Evolutionary conservation across 2,113 vertebrate species (phyloP).

Genomic region (Cinclus mexicanus): DNA sequence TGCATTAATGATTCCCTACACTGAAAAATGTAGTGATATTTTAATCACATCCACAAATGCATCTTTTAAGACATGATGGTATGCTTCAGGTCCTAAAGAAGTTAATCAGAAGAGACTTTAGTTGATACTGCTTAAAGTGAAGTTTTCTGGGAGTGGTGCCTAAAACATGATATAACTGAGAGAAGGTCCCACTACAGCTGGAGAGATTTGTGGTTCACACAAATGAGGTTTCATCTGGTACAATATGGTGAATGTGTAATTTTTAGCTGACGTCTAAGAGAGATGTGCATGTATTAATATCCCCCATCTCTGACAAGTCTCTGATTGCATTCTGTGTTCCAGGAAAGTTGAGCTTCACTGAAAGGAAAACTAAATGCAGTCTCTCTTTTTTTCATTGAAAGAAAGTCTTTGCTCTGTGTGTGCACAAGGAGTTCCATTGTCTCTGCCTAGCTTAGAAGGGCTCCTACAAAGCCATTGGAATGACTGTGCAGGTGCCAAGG

Average conservation of each 20-base stretch:
- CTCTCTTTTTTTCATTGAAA: background rate
- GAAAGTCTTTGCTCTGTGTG: background rate
- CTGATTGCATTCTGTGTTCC: background rate
- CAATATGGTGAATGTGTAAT: slow-evolving; percentile 27
- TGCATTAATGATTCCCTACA: slow-evolving; percentile 58
- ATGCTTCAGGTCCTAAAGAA: background rate
- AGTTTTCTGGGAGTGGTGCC: background rate
- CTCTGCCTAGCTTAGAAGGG: background rate
- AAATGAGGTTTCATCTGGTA: slow-evolving; percentile 28
- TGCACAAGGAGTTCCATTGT: background rate
- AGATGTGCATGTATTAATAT: background rate
- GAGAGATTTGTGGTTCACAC: slow-evolving; percentile 8
- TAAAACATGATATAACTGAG: background rate
- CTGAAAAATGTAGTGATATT: slow-evolving; percentile 58
- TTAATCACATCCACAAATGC: slow-evolving; percentile 27
- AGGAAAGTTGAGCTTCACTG: slow-evolving; percentile 19
- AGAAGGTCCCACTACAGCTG: background rate
- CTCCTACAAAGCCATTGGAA: background rate
- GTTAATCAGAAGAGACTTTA: background rate
- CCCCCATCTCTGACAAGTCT: background rate
- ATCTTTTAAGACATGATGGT: background rate
- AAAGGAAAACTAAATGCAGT: slow-evolving; percentile 9
- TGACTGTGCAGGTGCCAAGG: background rate
- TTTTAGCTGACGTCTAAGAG: slow-evolving; percentile 8
- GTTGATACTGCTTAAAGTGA: background rate